Percentiles rank a stretch among this genome's conserved stretches.
Evolutionary conservation across 2,113 vertebrate genomes (phyloP).

Genomic region (Equus przewalskii): DNA sequence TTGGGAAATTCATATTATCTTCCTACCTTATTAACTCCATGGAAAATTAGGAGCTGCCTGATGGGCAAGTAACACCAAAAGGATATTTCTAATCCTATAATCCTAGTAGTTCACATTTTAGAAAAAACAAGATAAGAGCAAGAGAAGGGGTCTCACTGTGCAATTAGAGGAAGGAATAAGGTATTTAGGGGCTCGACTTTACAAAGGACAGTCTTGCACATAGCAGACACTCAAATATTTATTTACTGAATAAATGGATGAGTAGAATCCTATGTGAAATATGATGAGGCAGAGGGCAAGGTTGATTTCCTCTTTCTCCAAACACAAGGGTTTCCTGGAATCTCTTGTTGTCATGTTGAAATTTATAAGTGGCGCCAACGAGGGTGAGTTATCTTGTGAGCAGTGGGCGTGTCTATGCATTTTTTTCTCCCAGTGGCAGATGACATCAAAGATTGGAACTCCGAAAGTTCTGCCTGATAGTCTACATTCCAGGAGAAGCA

Average conservation of each 20-base stretch:
- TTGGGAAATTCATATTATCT: conserved; percentile 43
- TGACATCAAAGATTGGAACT: conserved; percentile 17
- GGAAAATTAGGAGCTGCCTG: conserved; percentile 12
- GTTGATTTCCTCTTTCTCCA: conserved; percentile 1
- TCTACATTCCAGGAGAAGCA: neutral
- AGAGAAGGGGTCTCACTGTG: neutral
- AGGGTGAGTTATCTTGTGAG: neutral
- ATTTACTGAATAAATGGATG: neutral
- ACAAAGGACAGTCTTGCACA: neutral
- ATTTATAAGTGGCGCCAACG: neutral
- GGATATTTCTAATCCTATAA: neutral
- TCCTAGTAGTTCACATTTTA: conserved; percentile 4
- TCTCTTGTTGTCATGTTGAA: neutral
- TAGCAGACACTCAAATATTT: conserved; percentile 1
- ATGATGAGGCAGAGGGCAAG: conserved; percentile 10
- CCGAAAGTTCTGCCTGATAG: neutral
- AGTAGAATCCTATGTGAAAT: neutral
- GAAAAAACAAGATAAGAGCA: neutral
- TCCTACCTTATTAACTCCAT: neutral
- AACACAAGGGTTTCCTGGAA: neutral
- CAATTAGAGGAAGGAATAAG: neutral
- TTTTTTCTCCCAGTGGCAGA: neutral
- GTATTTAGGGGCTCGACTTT: neutral
- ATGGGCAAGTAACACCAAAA: neutral
- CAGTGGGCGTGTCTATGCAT: neutral